A percentile compares a stretch with the other conserved stretches of the same genome.
phyloP scores from a whole-genome alignment of 2,797 vertebrate species.

The Delichon dasypus region DNA sequence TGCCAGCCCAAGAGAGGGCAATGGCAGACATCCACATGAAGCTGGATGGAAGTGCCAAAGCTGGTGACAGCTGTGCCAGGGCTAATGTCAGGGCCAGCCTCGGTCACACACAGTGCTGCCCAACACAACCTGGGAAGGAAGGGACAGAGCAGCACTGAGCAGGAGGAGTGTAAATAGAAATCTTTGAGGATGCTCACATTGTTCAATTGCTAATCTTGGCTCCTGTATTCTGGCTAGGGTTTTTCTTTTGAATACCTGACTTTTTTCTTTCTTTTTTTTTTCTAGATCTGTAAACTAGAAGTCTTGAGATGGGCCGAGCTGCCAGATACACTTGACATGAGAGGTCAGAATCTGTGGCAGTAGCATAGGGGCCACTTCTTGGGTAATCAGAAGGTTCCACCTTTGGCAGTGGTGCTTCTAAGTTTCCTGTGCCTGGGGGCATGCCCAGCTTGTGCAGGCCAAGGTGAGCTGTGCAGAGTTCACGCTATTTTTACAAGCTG shows the following conservation, averaged over 20 bases:
- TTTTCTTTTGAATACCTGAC: background rate
- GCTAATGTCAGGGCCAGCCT: background rate
- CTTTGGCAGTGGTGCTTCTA: background rate
- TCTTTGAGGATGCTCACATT: background rate
- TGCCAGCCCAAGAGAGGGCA: background rate
- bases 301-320: background rate
- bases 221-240: accelerated
- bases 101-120: background rate
- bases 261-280: background rate
- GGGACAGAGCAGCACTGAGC: background rate
- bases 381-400: background rate
- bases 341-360: background rate
- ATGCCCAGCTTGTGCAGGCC: background rate
- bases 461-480: background rate
- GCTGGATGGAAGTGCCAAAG: background rate
- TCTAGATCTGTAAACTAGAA: background rate
- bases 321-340: background rate
- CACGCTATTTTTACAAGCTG: background rate
- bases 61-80: background rate
- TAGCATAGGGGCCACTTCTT: background rate
- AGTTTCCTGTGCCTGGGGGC: background rate
- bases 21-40: background rate
- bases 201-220: background rate
- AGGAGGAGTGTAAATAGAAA: background rate
- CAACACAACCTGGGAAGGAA: background rate